Percentiles rank a stretch among this genome's conserved stretches.
Evolutionary conservation across 2,113 vertebrate species (phyloP).

Genomic region (Aphyosemion australe): DNA sequence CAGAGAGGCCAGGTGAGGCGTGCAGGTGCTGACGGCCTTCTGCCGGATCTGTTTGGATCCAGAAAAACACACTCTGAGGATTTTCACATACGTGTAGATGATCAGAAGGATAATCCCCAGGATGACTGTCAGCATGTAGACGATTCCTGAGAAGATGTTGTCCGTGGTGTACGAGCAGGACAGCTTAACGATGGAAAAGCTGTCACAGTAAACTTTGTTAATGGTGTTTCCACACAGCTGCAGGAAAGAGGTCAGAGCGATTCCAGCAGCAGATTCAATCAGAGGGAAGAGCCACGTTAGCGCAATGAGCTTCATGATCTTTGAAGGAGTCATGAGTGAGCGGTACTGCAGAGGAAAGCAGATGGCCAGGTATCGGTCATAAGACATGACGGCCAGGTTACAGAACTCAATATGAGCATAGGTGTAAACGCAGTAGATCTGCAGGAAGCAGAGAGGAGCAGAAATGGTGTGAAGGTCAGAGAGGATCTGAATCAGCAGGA

Average conservation of each 20-base stretch:
- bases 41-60: slow-evolving; percentile 1
- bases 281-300: slow-evolving; percentile 1
- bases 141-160: slow-evolving; percentile 10
- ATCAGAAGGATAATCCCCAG: slow-evolving; percentile 7
- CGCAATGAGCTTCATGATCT: not conserved
- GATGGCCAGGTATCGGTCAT: slow-evolving; percentile 73
- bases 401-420: slow-evolving; percentile 12
- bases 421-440: not conserved
- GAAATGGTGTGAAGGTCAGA: not conserved
- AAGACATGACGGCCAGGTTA: slow-evolving; percentile 66
- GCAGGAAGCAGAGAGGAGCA: slow-evolving; percentile 18
- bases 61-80: slow-evolving; percentile 33
- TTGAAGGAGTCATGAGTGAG: slow-evolving; percentile 45
- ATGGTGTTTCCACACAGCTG: slow-evolving; percentile 19
- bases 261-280: no score
- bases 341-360: slow-evolving; percentile 71
- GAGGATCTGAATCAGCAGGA: slow-evolving; percentile 11
- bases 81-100: slow-evolving; percentile 28
- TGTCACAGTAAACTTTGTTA: slow-evolving; percentile 59
- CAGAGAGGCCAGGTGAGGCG: slow-evolving; percentile 53
- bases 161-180: slow-evolving; percentile 51
- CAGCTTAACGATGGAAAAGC: slow-evolving; percentile 56
- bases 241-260: not conserved
- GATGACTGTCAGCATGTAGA: no score
- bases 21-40: slow-evolving; percentile 40